A percentile compares a stretch with the other conserved stretches of the same genome.
These are phyloP conservation scores for Notiomystis cincta DNA, from an alignment of 2,113 vertebrate species.

Conservation along the genomic window DNA sequence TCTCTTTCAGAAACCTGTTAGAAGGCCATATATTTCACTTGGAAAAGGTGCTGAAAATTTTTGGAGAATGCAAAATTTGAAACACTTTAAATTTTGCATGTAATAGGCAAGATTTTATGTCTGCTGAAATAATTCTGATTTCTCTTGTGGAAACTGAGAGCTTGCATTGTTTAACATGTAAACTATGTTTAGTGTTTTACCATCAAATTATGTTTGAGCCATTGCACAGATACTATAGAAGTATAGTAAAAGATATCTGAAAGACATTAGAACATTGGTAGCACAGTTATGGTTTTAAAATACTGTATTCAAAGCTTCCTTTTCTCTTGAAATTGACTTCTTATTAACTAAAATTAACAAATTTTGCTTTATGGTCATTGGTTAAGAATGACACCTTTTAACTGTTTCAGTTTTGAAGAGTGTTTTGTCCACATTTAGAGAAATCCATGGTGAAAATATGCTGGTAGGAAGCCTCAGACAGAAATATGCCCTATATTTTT, in stretches of 20 bases:
- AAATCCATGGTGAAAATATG: not conserved
- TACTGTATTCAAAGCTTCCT: not conserved
- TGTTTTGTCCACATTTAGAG: not conserved
- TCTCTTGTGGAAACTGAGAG: not conserved
- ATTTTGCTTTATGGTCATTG: not conserved
- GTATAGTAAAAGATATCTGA: not conserved
- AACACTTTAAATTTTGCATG: not conserved
- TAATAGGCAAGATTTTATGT: not conserved
- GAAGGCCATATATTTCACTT: not conserved
- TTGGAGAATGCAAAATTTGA: not conserved
- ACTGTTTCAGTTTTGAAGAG: not conserved
- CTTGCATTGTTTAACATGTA: not conserved
- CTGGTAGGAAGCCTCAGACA: not conserved
- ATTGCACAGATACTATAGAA: not conserved
- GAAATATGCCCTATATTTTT: not conserved
- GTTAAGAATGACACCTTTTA: not conserved
- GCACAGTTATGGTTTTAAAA: not conserved
- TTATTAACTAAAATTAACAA: not conserved
- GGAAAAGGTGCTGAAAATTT: not conserved
- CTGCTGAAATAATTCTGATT: not conserved
- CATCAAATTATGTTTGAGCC: not conserved
- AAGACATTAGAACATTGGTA: not conserved
- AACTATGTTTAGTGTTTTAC: not conserved
- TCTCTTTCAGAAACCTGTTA: not conserved
- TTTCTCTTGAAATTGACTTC: not conserved